Evolutionary conservation across 2,888 invertebrate genomes (phyloP).

Genomic region (Brachyopa scutellaris): DNA sequence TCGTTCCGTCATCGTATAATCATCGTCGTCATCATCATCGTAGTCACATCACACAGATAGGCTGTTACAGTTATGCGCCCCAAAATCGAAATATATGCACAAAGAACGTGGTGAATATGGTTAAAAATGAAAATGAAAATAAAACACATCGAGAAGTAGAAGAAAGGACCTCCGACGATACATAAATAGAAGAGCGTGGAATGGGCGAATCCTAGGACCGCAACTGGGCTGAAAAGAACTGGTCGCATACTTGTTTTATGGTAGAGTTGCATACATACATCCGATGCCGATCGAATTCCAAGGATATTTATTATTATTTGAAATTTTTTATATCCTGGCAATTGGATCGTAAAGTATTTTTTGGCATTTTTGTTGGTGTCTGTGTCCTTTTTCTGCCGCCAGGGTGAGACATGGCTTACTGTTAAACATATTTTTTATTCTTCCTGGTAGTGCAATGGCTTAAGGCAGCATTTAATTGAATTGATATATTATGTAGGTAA

Average conservation of each 20-base stretch:
- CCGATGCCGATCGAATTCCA: conserved; percentile 47
- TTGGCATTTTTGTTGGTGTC: neutral
- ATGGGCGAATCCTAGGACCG: neutral
- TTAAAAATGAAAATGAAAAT: conserved; percentile 35
- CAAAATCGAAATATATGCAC: conserved; percentile 67
- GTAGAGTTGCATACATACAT: conserved; percentile 6
- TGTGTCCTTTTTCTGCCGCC: neutral
- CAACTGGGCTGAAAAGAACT: neutral
- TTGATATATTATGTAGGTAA: too few species aligned
- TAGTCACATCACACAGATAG: conserved; percentile 67
- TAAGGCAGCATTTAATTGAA: too few species aligned
- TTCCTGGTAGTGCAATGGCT: too few species aligned
- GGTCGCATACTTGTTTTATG: conserved; percentile 1
- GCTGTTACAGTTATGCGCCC: conserved; percentile 40
- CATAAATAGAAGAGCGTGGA: conserved; percentile 22
- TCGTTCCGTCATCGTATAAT: conserved; percentile 39
- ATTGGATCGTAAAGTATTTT: conserved; percentile 61
- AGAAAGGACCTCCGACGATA: neutral
- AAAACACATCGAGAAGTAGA: conserved; percentile 15
- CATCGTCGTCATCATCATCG: conserved; percentile 46
- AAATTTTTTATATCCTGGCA: conserved; percentile 51
- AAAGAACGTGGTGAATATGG: conserved; percentile 52
- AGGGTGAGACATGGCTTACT: too few species aligned
- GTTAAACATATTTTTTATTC: too few species aligned
- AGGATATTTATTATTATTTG: conserved; percentile 62